phyloP scores from a whole-genome alignment of 2,888 invertebrate species.

The Prosapia bicincta region DNA sequence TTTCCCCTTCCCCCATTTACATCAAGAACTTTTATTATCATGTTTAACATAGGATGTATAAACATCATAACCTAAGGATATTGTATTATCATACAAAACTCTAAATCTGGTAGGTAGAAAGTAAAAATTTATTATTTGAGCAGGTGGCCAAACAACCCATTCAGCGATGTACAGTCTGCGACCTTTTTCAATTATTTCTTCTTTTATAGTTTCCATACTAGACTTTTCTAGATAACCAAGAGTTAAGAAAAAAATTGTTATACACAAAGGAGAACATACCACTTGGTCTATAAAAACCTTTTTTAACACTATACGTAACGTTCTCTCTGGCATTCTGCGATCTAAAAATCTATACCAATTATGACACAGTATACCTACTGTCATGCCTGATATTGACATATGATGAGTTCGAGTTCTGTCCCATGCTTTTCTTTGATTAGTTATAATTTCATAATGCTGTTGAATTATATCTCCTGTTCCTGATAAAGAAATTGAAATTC shows the following conservation, averaged over 20 bases:
- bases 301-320: constrained; percentile 61
- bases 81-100: constrained; percentile 80
- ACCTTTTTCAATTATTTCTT: constrained; percentile 70
- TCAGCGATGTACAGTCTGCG: constrained; percentile 78
- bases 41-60: constrained; percentile 61
- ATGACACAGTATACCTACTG: constrained; percentile 77
- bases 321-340: constrained; percentile 63
- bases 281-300: constrained; percentile 82
- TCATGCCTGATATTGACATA: constrained; percentile 73
- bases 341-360: constrained; percentile 83
- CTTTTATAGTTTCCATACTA: constrained; percentile 56
- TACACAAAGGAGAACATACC: constrained; percentile 77
- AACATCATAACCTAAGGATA: constrained; percentile 82
- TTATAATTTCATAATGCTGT: constrained; percentile 69
- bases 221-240: constrained; percentile 68
- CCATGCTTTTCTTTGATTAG: constrained; percentile 47
- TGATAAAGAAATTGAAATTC: constrained; percentile 72
- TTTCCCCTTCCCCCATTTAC: too few species aligned
- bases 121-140: constrained; percentile 90
- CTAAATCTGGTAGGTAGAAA: constrained; percentile 76
- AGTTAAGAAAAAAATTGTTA: constrained; percentile 72
- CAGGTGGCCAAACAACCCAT: constrained; percentile 91
- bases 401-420: constrained; percentile 51
- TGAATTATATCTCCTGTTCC: constrained; percentile 74
- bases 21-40: constrained; percentile 15